phyloP scores from a whole-genome alignment of 2,888 invertebrate species.

The Linnaemya tessellans region DNA sequence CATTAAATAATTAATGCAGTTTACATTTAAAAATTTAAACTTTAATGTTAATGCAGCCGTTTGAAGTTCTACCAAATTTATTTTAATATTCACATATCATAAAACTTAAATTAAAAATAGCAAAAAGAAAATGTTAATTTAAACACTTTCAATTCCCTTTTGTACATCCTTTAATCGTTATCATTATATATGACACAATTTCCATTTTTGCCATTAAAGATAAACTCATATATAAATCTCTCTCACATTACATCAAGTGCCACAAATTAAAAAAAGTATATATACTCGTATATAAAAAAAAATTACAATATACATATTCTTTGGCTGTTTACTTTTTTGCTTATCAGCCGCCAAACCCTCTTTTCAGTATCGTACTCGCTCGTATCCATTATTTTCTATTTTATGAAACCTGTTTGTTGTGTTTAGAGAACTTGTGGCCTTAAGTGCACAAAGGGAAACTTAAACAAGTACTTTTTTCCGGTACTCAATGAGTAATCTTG shows the following conservation, averaged over 20 bases:
- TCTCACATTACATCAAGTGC: conserved; percentile 20
- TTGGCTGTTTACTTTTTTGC: background rate
- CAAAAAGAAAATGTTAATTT: background rate
- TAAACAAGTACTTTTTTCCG: conserved; percentile 68
- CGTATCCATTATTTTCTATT: background rate
- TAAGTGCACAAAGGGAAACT: conserved; percentile 55
- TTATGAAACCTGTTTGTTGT: background rate
- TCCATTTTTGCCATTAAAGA: conserved; percentile 30
- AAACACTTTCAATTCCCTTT: background rate
- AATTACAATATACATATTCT: background rate
- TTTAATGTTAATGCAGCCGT: no score
- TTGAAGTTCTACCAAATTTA: no score
- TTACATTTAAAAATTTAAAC: no score
- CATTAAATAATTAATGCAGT: no score
- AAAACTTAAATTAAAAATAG: no score
- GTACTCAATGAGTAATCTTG: conserved; percentile 65
- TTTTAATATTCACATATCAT: background rate
- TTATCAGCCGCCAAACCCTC: background rate
- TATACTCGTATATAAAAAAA: background rate
- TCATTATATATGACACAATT: conserved; percentile 33
- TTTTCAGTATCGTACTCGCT: background rate
- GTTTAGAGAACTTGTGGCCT: conserved; percentile 46
- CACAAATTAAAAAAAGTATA: conserved; percentile 1
- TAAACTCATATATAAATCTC: background rate
- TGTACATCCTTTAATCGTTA: background rate